These are phyloP conservation scores for Cyprinella venusta DNA, from an alignment of 2,797 vertebrate genomes.

Conservation along the genomic window DNA sequence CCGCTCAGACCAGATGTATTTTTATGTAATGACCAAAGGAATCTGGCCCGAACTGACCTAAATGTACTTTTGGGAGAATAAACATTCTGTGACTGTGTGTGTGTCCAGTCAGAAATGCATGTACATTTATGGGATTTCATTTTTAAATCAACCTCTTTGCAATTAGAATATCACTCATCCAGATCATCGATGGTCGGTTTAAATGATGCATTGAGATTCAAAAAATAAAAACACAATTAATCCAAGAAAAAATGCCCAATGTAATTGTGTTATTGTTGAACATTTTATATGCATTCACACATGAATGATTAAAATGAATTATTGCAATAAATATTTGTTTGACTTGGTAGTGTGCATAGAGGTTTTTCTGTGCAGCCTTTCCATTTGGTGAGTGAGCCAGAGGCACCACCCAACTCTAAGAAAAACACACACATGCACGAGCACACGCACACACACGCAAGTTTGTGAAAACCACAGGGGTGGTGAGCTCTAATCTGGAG, in stretches of 20 bases:
- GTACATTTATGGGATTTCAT: neutral
- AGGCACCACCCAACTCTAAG: slow-evolving; percentile 52
- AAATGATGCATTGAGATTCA: neutral
- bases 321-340: slow-evolving; percentile 60
- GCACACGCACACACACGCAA: slow-evolving; percentile 11
- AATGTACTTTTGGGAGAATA: slow-evolving; percentile 61
- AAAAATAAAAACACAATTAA: slow-evolving; percentile 15
- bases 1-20: slow-evolving; percentile 73
- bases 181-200: neutral
- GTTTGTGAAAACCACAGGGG: slow-evolving; percentile 63
- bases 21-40: slow-evolving; percentile 66
- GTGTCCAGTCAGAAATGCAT: slow-evolving; percentile 12
- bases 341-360: slow-evolving; percentile 49
- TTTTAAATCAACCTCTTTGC: slow-evolving; percentile 9
- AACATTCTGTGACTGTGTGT: slow-evolving; percentile 51
- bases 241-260: slow-evolving; percentile 22
- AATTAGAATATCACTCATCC: slow-evolving; percentile 15
- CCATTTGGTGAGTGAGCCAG: slow-evolving; percentile 54
- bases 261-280: slow-evolving; percentile 51
- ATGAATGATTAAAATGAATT: slow-evolving; percentile 50
- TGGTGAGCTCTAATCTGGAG: slow-evolving; percentile 64
- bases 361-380: slow-evolving; percentile 58
- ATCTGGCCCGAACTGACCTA: slow-evolving; percentile 67
- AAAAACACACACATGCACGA: slow-evolving; percentile 27
- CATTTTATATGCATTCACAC: slow-evolving; percentile 20